A percentile compares a stretch with the other conserved stretches of the same genome.
Evolutionary conservation across 2,888 invertebrate species (phyloP).

Genomic region (Tetramorium bicarinatum): DNA sequence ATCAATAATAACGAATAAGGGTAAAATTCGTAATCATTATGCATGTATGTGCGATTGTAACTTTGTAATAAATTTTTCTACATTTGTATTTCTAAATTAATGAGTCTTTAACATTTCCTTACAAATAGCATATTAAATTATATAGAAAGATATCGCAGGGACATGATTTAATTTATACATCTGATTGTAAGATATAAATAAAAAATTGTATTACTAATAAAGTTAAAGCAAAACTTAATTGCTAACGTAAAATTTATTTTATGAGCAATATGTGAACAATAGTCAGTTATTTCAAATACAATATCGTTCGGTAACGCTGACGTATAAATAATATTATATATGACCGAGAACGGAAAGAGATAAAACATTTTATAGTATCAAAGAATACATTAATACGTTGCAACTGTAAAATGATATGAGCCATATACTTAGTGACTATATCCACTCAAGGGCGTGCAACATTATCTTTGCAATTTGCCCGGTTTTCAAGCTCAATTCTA

Average conservation of each 20-base stretch:
- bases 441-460: constrained; percentile 50
- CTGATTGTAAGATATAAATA: neutral
- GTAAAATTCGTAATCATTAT: neutral
- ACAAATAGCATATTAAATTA: neutral
- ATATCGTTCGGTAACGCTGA: neutral
- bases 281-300: neutral
- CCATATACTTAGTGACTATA: constrained; percentile 40
- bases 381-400: constrained; percentile 51
- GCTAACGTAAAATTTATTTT: neutral
- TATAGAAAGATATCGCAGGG: neutral
- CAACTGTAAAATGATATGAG: constrained; percentile 53
- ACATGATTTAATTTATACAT: neutral
- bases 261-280: neutral
- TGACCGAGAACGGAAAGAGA: neutral
- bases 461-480: constrained; percentile 56
- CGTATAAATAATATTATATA: constrained; percentile 33
- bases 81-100: neutral
- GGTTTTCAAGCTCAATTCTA: constrained; percentile 55
- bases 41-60: neutral
- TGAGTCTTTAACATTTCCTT: neutral
- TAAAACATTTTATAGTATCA: constrained; percentile 10
- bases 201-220: neutral
- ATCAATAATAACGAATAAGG: neutral
- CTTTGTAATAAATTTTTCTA: neutral
- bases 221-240: neutral